Conservation (phyloP, 2,113 vertebrate genomes). For the Benthochromis sp. region DNA sequence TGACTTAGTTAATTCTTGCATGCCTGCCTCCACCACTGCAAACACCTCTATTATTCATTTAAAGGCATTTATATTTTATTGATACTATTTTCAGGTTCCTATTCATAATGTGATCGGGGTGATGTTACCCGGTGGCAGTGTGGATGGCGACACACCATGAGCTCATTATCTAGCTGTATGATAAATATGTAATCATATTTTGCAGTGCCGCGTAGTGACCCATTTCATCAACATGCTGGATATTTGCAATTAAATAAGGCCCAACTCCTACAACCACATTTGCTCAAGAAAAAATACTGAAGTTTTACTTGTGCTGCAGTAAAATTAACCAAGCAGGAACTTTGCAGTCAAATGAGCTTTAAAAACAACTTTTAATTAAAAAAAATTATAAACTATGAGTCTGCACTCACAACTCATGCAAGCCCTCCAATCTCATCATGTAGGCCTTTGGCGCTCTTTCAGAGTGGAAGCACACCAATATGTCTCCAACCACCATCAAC, state of each 20-base stretch:
- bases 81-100: conserved; percentile 38
- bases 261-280: background rate
- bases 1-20: conserved; percentile 44
- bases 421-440: background rate
- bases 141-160: conserved; percentile 11
- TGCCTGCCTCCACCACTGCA: background rate
- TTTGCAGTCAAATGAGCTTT: background rate
- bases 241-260: background rate
- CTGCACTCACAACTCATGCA: background rate
- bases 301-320: background rate
- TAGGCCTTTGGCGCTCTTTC: background rate
- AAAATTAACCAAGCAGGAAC: background rate
- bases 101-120: conserved; percentile 2
- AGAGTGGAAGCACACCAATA: background rate
- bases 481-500: background rate
- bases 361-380: background rate
- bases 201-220: background rate
- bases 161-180: conserved; percentile 28
- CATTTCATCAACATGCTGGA: background rate
- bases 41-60: conserved; percentile 57
- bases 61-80: conserved; percentile 52
- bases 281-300: background rate
- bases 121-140: conserved; percentile 6
- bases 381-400: background rate
- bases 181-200: conserved; percentile 12